These are phyloP conservation scores for Nyleta sp. DNA, from an alignment of 2,888 invertebrate genomes.

Conservation along the genomic window DNA sequence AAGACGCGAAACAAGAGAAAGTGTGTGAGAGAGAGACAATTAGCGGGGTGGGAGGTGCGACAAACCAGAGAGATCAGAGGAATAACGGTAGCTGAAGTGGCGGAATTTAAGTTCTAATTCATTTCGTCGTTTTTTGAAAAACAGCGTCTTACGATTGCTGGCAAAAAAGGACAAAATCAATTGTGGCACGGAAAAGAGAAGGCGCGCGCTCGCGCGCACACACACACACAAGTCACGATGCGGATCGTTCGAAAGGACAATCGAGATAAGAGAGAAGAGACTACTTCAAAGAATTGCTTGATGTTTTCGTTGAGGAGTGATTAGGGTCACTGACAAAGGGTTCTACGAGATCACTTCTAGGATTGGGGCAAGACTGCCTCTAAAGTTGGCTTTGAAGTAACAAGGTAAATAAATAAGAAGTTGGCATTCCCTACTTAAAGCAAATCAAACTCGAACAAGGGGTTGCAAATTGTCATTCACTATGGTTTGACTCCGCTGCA, in stretches of 20 bases:
- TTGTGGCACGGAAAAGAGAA: no score
- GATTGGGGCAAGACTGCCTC: neutral
- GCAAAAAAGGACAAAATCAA: no score
- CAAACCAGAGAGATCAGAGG: neutral
- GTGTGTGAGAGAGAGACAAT: conserved; percentile 22
- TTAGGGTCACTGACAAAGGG: conserved; percentile 3
- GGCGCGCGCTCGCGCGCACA: no score
- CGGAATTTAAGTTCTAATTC: no score
- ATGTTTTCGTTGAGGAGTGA: conserved; percentile 2
- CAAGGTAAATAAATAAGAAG: neutral
- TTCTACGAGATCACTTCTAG: conserved; percentile 5
- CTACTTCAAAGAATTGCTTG: conserved; percentile 22
- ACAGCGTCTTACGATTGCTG: no score
- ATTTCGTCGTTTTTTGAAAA: no score
- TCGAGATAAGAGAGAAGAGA: conserved; percentile 20
- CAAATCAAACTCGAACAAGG: neutral
- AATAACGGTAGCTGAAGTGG: no score
- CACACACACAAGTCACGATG: no score
- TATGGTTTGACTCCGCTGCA: no score
- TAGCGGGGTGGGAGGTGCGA: neutral
- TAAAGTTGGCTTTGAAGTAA: neutral
- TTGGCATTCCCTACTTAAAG: neutral
- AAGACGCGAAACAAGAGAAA: conserved; percentile 59
- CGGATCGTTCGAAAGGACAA: no score
- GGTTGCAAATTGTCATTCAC: no score